phyloP scores from a whole-genome alignment of 2,888 invertebrate species.

The Tiphia femorata region DNA sequence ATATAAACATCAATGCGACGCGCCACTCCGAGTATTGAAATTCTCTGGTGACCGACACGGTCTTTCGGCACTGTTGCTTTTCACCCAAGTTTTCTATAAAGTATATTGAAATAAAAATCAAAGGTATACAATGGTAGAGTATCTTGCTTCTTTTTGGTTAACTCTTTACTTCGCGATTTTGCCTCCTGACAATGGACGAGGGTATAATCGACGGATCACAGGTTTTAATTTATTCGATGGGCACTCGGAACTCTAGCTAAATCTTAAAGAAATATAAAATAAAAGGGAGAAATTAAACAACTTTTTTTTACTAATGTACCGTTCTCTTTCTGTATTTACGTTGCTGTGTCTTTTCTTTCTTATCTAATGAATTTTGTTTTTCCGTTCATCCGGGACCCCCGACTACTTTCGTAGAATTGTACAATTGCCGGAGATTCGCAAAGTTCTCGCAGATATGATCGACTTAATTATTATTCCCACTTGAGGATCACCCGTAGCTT shows the following conservation, averaged over 20 bases:
- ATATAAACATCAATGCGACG: no score
- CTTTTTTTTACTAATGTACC: no score
- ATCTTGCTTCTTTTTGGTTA: no score
- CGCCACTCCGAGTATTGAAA: neutral
- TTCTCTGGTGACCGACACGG: neutral
- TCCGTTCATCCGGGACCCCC: neutral
- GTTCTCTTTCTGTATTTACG: no score
- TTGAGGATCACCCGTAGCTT: constrained; percentile 33
- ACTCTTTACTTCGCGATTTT: no score
- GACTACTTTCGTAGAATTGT: neutral
- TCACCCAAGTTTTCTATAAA: neutral
- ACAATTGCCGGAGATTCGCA: neutral
- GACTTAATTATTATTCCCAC: constrained; percentile 40
- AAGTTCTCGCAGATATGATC: constrained; percentile 18
- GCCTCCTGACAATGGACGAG: no score
- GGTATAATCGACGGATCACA: no score
- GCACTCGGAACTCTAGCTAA: no score
- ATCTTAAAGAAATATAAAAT: no score
- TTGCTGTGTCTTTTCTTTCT: neutral
- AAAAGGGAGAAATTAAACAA: no score
- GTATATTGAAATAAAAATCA: neutral
- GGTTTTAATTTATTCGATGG: no score
- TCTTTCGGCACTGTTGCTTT: neutral
- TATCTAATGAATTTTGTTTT: neutral
- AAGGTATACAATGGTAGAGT: no score